Evolutionary conservation across 1,140 invertebrate genomes (phyloP), one percentile per base, ranked within the genome.

Genomic region (Branchinecta lindahli): DNA sequence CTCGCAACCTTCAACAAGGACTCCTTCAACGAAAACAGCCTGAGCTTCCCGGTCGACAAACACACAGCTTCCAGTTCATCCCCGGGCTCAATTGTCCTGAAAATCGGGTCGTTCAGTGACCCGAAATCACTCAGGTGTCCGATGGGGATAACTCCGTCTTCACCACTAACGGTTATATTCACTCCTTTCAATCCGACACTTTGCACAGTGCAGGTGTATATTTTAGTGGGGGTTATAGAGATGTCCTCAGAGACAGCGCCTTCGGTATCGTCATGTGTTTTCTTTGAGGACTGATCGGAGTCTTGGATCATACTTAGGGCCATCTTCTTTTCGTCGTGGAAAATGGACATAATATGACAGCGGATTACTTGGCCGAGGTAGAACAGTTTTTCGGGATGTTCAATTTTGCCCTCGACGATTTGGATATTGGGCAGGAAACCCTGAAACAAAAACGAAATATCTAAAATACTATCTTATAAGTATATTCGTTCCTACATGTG

Each of bases 381-480:
- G 72, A 78, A 80, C 61, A 76, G 74, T 72, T 78, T 77, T 52
- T 75, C 72, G n/a, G 76, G 75, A 68, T 77, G 71, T 70, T 75
- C 75, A 46, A 71, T 72, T 15, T 46, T 18, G 7, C 70, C 47
- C 21, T 46, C 0, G 68, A 61, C 8, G 71, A 66, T 69, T 70
- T 73, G 15, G 69, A 47, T 8, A 69, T 67, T 44, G 71, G 73
- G 12, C 70, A 45, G 20, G 68, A 74, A 20, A 68, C 73, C 65
- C 66, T 44, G 10, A 33, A 46, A 18, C 47, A 66, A 66, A 68
- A 8, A 69, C 15, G 8, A 65, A 12, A 7, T 67, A 46, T 21
- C 8, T 44, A 8, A n/a, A 67, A 45, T 21, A 66, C 44, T 21
- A 69, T 21, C 3, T 18, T 3, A 21, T 66, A 7, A 12, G 46